Evolutionary conservation across 2,797 vertebrate species (phyloP).

Genomic region (Aphelocoma californica): DNA sequence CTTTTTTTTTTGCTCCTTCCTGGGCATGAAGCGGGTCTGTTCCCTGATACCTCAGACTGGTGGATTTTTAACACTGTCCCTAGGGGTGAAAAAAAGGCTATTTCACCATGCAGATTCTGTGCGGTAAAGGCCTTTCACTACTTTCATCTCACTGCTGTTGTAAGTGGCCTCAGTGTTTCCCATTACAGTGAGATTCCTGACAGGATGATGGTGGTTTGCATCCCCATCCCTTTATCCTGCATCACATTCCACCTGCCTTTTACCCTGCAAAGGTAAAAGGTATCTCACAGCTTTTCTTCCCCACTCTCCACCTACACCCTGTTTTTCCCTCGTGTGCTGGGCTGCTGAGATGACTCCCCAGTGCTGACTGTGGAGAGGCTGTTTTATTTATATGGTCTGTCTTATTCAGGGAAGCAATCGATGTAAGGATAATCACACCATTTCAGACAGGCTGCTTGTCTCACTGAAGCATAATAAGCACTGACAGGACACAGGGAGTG

Average conservation of each 20-base stretch:
- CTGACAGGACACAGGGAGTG: neutral
- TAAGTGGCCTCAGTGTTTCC: neutral
- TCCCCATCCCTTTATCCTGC: neutral
- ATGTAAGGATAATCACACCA: neutral
- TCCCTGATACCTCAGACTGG: neutral
- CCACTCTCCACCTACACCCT: neutral
- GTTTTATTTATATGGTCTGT: neutral
- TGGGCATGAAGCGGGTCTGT: neutral
- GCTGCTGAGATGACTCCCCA: neutral
- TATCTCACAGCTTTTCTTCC: neutral
- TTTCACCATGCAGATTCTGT: neutral
- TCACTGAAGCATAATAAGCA: neutral
- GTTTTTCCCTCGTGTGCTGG: neutral
- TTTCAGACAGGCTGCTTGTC: constrained; percentile 17
- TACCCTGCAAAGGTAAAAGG: neutral
- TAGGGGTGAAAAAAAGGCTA: neutral
- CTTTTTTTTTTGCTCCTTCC: neutral
- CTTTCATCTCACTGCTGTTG: neutral
- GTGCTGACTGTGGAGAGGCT: neutral
- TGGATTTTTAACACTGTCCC: neutral
- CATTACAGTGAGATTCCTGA: neutral
- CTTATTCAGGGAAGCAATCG: neutral
- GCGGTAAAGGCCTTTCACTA: neutral
- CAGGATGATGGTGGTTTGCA: neutral
- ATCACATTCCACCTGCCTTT: neutral